Percentiles rank a stretch among this genome's conserved stretches.
Conservation (phyloP, 2,888 invertebrate genomes). For the Drosophila subsilvestris region DNA sequence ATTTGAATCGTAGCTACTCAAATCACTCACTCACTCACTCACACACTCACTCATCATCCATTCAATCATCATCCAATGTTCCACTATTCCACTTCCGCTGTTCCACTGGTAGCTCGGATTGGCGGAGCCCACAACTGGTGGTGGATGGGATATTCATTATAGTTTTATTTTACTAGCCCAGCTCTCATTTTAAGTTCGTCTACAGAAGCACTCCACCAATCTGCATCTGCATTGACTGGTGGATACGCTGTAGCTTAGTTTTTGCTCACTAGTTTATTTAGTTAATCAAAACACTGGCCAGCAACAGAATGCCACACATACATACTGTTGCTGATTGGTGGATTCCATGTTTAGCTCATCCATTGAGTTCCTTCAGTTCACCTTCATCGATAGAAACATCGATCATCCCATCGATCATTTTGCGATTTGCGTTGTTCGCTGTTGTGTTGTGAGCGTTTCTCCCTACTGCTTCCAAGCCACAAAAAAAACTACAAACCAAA, state of each 20-base stretch:
- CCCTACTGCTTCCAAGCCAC: slow-evolving; percentile 4
- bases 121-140: too few relatives aligned
- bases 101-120: too few relatives aligned
- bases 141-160: not conserved
- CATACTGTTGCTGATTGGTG: too few relatives aligned
- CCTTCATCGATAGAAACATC: not conserved
- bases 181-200: too few relatives aligned
- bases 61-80: not conserved
- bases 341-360: not conserved
- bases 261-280: slow-evolving; percentile 20
- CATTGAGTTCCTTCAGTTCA: not conserved
- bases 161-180: too few relatives aligned
- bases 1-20: slow-evolving; percentile 27
- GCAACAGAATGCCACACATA: too few relatives aligned
- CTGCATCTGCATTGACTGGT: not conserved
- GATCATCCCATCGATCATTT: slow-evolving; percentile 27
- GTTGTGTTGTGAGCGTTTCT: slow-evolving; percentile 56
- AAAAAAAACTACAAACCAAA: slow-evolving; percentile 15
- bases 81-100: not conserved
- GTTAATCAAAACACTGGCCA: not conserved
- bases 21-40: slow-evolving; percentile 1
- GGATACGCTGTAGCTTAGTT: slow-evolving; percentile 17
- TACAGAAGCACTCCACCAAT: not conserved
- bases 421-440: slow-evolving; percentile 66
- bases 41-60: not conserved